Evolutionary conservation across 2,113 vertebrate genomes (phyloP).

Genomic region (Puffinus mauretanicus): DNA sequence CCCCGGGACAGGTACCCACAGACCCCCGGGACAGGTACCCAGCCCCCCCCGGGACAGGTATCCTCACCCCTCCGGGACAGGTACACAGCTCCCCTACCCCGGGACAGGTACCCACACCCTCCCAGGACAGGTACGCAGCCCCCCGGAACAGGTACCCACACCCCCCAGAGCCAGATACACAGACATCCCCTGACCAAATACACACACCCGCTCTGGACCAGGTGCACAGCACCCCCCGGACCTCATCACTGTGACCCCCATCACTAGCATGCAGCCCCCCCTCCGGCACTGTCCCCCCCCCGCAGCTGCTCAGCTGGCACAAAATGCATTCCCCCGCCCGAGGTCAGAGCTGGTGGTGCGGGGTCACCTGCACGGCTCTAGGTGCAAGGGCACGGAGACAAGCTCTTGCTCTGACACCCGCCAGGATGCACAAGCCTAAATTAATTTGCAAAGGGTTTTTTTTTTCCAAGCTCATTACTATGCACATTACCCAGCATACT

Average conservation of each 20-base stretch:
- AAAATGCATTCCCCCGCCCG: neutral
- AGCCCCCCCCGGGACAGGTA: no score
- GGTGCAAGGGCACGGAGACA: accelerated
- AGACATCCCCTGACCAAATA: neutral
- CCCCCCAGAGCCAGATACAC: neutral
- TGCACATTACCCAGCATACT: neutral
- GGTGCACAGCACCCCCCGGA: neutral
- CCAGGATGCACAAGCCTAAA: neutral
- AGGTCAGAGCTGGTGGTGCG: accelerated
- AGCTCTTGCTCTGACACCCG: neutral
- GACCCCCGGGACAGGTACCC: neutral
- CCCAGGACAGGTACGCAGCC: no score
- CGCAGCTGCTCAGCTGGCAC: neutral
- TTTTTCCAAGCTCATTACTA: neutral
- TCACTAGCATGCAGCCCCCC: no score
- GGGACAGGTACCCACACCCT: no score
- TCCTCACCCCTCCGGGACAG: no score
- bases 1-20: no score
- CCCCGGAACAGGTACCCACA: no score
- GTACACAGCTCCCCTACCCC: neutral
- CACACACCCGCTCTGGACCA: neutral
- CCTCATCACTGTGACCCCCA: neutral
- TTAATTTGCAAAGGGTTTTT: neutral
- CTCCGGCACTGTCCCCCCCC: neutral
- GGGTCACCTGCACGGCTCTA: neutral